phyloP scores from a whole-genome alignment of 2,113 vertebrate species.

The Chloropsis cyanopogon region DNA sequence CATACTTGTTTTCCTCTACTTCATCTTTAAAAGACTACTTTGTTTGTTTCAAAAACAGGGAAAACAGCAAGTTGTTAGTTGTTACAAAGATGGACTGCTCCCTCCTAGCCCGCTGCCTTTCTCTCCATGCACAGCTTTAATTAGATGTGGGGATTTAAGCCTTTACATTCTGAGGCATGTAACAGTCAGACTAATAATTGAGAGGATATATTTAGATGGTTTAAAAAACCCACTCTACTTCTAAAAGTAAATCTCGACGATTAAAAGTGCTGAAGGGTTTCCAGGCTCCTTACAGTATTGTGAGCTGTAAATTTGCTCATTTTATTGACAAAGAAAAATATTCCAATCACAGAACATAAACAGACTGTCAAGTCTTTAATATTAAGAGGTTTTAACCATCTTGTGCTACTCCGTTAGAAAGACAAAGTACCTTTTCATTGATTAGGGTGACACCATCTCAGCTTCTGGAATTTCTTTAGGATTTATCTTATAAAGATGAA shows the following conservation, averaged over 20 bases:
- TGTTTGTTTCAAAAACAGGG: conserved; percentile 19
- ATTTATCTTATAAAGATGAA: background rate
- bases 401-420: background rate
- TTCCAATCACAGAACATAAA: background rate
- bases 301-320: background rate
- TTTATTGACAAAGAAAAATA: conserved; percentile 25
- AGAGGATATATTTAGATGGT: conserved; percentile 42
- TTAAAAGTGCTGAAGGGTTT: conserved; percentile 9
- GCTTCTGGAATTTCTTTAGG: background rate
- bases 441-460: background rate
- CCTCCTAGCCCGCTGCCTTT: background rate
- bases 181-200: conserved; percentile 53
- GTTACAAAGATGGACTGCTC: conserved; percentile 3
- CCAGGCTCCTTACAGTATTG: background rate
- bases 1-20: background rate
- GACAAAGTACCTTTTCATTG: background rate
- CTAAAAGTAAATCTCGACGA: conserved; percentile 11
- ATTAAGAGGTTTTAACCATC: background rate
- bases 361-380: background rate
- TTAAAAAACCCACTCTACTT: conserved; percentile 25
- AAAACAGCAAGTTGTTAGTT: background rate
- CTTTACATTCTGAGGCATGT: conserved; percentile 11
- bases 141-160: conserved; percentile 49
- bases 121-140: background rate
- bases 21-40: conserved; percentile 42